Conservation (phyloP, 2,888 invertebrate species). For the Nudaria mundana region DNA sequence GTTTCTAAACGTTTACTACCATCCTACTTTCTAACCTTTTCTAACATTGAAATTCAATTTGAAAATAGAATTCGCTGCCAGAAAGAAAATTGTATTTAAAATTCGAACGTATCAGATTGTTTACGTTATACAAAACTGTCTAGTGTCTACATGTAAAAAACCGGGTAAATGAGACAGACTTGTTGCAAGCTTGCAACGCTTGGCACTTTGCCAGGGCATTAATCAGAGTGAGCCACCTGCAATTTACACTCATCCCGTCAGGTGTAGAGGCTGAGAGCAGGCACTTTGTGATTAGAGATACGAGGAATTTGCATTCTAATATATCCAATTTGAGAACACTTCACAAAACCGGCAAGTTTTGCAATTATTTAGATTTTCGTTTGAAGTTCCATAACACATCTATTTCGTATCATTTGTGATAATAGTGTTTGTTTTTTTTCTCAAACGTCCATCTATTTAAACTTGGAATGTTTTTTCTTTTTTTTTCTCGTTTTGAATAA, state of each 20-base stretch:
- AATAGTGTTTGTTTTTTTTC: too few species aligned
- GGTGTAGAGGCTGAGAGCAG: constrained; percentile 29
- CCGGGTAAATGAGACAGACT: constrained; percentile 32
- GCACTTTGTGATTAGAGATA: constrained; percentile 17
- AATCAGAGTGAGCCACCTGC: constrained; percentile 51
- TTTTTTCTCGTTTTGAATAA: too few species aligned
- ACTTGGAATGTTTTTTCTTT: too few species aligned
- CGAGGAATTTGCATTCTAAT: constrained; percentile 12
- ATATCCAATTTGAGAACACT: constrained; percentile 1
- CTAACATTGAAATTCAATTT: too few species aligned
- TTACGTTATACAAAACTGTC: constrained; percentile 25
- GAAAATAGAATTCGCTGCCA: too few species aligned
- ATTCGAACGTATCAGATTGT: too few species aligned
- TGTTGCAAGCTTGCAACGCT: constrained; percentile 36
- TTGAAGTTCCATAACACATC: too few species aligned
- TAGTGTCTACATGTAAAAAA: constrained; percentile 24
- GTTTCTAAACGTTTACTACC: too few species aligned
- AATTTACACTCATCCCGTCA: constrained; percentile 39
- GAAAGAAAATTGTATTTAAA: too few species aligned
- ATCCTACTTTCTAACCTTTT: too few species aligned
- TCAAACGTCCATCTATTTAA: too few species aligned
- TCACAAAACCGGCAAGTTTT: not conserved
- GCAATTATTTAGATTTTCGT: not conserved
- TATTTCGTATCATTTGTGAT: too few species aligned
- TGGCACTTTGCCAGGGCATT: constrained; percentile 50